These are phyloP conservation scores for Drosophila fuyamai DNA, from an alignment of 1,140 invertebrate species.

Conservation along the genomic window DNA sequence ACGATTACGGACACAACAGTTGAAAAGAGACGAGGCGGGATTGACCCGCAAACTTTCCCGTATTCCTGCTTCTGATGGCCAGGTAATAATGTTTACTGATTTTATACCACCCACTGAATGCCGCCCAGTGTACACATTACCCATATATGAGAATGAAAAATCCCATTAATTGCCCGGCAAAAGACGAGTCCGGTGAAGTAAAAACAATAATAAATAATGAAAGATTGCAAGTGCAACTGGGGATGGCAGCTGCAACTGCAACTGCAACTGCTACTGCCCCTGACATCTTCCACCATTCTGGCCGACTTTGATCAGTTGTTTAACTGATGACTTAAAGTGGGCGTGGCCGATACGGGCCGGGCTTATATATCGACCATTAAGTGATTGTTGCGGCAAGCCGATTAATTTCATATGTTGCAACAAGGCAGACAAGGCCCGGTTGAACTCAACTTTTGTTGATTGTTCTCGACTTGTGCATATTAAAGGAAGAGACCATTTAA, in stretches of 20 bases:
- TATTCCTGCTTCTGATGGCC: conserved; percentile 35
- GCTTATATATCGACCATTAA: conserved; percentile 25
- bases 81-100: conserved; percentile 74
- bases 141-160: conserved; percentile 32
- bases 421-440: conserved; percentile 1
- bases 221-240: conserved; percentile 40
- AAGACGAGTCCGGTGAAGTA: conserved; percentile 32
- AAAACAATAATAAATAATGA: conserved; percentile 61
- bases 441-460: not conserved
- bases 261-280: conserved; percentile 19
- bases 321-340: conserved; percentile 23
- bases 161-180: conserved; percentile 53
- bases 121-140: not conserved
- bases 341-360: not conserved
- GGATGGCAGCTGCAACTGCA: conserved; percentile 21
- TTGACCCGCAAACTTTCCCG: conserved; percentile 26
- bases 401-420: conserved; percentile 33
- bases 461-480: not conserved
- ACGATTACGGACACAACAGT: conserved; percentile 51
- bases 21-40: not conserved
- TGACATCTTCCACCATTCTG: conserved; percentile 28
- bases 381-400: conserved; percentile 35
- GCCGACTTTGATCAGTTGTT: conserved; percentile 36
- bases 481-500: too few relatives aligned
- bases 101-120: conserved; percentile 19